Evolutionary conservation across 2,113 vertebrate genomes (phyloP), one percentile per base, ranked within the genome.

Genomic region (Epinephelus cyanopodus): DNA sequence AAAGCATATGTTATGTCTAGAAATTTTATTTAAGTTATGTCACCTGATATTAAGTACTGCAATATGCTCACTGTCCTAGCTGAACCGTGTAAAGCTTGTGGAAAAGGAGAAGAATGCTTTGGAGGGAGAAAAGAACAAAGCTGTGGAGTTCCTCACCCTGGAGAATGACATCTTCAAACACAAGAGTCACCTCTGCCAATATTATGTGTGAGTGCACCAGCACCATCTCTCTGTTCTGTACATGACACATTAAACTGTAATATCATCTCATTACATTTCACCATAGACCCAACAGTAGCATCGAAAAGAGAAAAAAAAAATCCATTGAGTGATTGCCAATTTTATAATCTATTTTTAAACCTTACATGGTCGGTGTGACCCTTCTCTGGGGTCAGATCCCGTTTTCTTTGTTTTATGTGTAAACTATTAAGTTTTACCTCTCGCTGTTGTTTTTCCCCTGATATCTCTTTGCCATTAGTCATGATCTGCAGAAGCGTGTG

Each of bases 21-120:
- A 33, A 77, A 52, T 23, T 14, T 11, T 18, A 42, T 53, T 53
- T 7, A n/a, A 14, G 45, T n/a, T 74, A 29, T 73, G 4, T 68
- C 9, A 57, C 10, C 8, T 80, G 29, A 75, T 60, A 66, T 67
- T 74, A 80, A 88, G 5, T 75, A 50, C 62, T 72, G 18, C 14
- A 21, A 45, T 85, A 18, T 84, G 52, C 77, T 78, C 13, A 52
- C 66, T 88, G 12, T 64, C 56, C 33, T 19, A 99, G 98, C 95
- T 99, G 83, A 99, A 99, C 87, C 95, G 98, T 91, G 97, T 99
- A 71, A 99, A 99, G 88, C 91, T 99, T 42, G 98, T 99, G 61
- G 98, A 99, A 93, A 99, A 97, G 88, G 98, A 99, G 94, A 99
- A 99, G 82, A 97, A 98, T 84, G 95, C 97, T 66, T 94, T 99